A percentile compares a stretch with the other conserved stretches of the same genome.
Conservation (phyloP, 2,888 invertebrate species). For the Polyploca ridens region DNA sequence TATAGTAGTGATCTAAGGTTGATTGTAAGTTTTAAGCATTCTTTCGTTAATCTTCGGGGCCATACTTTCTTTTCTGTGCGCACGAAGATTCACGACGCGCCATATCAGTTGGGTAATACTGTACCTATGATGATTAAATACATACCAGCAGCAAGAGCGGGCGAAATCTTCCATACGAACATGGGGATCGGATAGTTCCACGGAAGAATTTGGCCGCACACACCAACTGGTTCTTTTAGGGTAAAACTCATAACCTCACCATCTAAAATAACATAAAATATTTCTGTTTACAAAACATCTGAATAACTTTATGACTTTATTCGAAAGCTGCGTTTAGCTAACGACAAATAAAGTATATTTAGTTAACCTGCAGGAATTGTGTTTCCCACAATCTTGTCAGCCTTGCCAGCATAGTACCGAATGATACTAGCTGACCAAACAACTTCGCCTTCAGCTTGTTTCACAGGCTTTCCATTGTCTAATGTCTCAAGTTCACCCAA, state of each 20-base stretch:
- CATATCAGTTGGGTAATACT: no score
- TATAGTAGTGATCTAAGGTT: no score
- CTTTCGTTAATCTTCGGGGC: no score
- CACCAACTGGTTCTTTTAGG: slow-evolving; percentile 92
- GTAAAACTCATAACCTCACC: slow-evolving; percentile 92
- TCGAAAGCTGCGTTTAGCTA: no score
- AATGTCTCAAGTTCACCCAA: slow-evolving; percentile 94
- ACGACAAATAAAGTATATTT: background rate
- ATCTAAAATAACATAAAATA: slow-evolving; percentile 71
- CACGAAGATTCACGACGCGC: no score
- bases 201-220: slow-evolving; percentile 96
- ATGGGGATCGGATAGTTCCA: slow-evolving; percentile 97
- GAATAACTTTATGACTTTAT: no score
- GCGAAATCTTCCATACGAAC: slow-evolving; percentile 97
- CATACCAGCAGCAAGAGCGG: slow-evolving; percentile 87
- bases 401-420: slow-evolving; percentile 95
- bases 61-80: no score
- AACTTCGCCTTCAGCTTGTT: slow-evolving; percentile 87
- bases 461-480: slow-evolving; percentile 96
- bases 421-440: slow-evolving; percentile 84
- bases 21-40: no score
- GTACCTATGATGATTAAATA: no score
- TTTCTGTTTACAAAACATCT: no score
- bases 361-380: slow-evolving; percentile 87
- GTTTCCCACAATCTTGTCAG: slow-evolving; percentile 93